Evolutionary conservation across 2,888 invertebrate species (phyloP).

Genomic region (Lithophane ornitopus): DNA sequence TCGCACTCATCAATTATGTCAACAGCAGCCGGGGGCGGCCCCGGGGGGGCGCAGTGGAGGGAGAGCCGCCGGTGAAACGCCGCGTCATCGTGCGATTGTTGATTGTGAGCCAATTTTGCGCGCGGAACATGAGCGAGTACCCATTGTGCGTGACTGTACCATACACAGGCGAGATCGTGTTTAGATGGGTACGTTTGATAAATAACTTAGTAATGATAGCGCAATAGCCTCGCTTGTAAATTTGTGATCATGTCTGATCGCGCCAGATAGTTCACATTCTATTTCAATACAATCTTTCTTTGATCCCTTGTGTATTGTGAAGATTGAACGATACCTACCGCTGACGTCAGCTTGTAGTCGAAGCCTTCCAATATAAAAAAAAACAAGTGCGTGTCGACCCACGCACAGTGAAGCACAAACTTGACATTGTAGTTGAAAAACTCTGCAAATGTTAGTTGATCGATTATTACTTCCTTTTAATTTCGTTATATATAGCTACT

Average conservation of each 20-base stretch:
- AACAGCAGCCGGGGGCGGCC: slow-evolving; percentile 33
- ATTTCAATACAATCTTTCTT: slow-evolving; percentile 1
- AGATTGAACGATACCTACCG: neutral
- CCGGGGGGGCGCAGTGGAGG: neutral
- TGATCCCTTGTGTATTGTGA: neutral
- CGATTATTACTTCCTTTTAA: too few species aligned
- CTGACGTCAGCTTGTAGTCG: neutral
- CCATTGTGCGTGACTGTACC: slow-evolving; percentile 43
- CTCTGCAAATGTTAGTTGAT: too few species aligned
- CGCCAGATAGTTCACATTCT: slow-evolving; percentile 18
- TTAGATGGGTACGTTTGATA: slow-evolving; percentile 26
- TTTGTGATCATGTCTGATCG: slow-evolving; percentile 1
- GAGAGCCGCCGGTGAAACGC: slow-evolving; percentile 11
- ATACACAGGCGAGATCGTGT: slow-evolving; percentile 28
- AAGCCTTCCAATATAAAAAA: neutral
- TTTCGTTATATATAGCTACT: too few species aligned
- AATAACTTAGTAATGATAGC: slow-evolving; percentile 34
- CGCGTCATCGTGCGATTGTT: slow-evolving; percentile 47
- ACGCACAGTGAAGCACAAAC: too few species aligned
- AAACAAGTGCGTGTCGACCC: too few species aligned
- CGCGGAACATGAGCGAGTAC: slow-evolving; percentile 6
- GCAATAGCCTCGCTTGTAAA: neutral
- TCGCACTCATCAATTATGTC: slow-evolving; percentile 63
- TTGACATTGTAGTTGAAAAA: too few species aligned
- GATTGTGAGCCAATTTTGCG: slow-evolving; percentile 44